Conservation (phyloP, 2,797 vertebrate species). For the Huso huso region DNA sequence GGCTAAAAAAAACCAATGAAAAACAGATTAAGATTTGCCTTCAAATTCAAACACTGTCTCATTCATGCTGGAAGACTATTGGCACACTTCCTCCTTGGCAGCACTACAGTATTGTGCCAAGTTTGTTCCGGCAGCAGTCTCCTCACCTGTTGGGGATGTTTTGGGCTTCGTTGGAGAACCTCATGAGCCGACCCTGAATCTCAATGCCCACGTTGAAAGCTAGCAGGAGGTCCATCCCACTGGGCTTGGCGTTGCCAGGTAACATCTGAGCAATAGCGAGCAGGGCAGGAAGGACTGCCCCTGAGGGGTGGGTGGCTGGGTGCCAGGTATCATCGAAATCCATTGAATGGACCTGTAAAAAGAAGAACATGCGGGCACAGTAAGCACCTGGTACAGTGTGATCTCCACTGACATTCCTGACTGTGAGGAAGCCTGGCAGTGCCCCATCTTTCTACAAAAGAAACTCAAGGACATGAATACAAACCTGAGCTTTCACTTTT, state of each 20-base stretch:
- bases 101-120: no score
- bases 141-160: conserved; percentile 76
- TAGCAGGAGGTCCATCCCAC: no score
- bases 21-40: no score
- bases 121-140: no score
- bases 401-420: neutral
- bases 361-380: neutral
- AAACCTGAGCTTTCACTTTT: neutral
- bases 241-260: no score
- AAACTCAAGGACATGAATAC: neutral
- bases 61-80: neutral
- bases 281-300: conserved; percentile 73
- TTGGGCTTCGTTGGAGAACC: conserved; percentile 71
- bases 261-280: no score
- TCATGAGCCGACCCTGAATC: no score
- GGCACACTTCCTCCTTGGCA: conserved; percentile 1
- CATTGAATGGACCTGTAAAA: conserved; percentile 75
- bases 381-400: neutral
- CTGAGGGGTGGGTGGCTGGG: conserved; percentile 79
- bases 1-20: no score
- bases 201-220: no score
- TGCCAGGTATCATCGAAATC: conserved; percentile 91
- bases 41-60: neutral
- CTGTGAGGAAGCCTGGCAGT: neutral
- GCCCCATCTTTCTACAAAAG: conserved; percentile 2